Evolutionary conservation across 2,113 vertebrate genomes (phyloP).

Genomic region (Actinemys pallida): DNA sequence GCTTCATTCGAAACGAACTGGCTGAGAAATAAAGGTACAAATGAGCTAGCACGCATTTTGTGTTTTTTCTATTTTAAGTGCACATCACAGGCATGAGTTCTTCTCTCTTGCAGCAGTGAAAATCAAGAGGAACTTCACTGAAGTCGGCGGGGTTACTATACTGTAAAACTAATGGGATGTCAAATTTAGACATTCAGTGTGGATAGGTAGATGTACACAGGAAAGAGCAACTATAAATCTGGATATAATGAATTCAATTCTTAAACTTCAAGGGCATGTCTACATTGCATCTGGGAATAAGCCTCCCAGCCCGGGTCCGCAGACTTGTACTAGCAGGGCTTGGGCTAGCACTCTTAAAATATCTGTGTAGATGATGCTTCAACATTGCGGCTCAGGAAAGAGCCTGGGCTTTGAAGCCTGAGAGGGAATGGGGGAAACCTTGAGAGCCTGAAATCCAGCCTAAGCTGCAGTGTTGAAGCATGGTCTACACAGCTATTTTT

Average conservation of each 20-base stretch:
- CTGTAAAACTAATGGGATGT: neutral
- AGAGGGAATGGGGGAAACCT: neutral
- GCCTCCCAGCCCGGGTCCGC: neutral
- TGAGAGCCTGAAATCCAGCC: neutral
- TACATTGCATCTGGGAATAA: neutral
- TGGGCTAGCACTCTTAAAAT: neutral
- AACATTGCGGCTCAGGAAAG: neutral
- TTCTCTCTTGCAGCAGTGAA: neutral
- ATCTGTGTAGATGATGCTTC: neutral
- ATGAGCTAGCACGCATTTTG: neutral
- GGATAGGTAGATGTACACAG: neutral
- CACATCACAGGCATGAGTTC: neutral
- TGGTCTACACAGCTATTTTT: neutral
- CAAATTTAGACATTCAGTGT: neutral
- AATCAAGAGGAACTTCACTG: neutral
- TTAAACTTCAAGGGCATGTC: neutral
- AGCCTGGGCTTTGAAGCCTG: neutral
- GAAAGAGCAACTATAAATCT: neutral
- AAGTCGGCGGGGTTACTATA: neutral
- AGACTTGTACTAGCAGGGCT: too few species aligned
- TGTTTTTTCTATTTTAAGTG: neutral
- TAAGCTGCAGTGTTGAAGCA: neutral
- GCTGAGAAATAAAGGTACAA: neutral
- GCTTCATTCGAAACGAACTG: neutral
- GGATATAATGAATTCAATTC: neutral